These are phyloP conservation scores for Macrophya annulata DNA, from an alignment of 2,888 invertebrate species.

Conservation along the genomic window DNA sequence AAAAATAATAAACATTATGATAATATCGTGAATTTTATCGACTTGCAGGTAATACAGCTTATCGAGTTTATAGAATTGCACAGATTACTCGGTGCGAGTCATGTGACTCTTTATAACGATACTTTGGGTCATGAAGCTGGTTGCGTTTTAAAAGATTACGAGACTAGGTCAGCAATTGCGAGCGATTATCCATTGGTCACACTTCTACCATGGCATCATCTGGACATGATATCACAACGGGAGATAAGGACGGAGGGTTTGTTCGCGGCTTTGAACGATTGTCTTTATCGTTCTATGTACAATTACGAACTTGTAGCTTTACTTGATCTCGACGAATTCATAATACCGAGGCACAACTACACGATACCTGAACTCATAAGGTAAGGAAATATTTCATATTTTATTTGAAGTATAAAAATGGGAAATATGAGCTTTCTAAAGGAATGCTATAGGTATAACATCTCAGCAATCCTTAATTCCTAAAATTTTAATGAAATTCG, in stretches of 20 bases:
- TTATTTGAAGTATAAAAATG: no score
- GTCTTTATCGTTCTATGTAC: conserved; percentile 95
- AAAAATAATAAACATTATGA: no score
- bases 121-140: conserved; percentile 90
- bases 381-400: conserved; percentile 75
- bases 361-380: conserved; percentile 88
- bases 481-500: no score
- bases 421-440: neutral
- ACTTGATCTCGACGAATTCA: conserved; percentile 94
- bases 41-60: conserved; percentile 86
- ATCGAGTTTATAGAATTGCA: conserved; percentile 95
- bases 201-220: conserved; percentile 89
- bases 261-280: conserved; percentile 96
- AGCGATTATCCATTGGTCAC: conserved; percentile 84
- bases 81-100: conserved; percentile 90
- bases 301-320: conserved; percentile 90
- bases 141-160: conserved; percentile 88
- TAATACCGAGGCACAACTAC: conserved; percentile 90
- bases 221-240: conserved; percentile 92
- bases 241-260: conserved; percentile 96
- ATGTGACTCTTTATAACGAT: conserved; percentile 96
- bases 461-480: no score
- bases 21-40: neutral
- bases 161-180: conserved; percentile 72
- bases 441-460: no score